A percentile compares a stretch with the other conserved stretches of the same genome.
Conservation (phyloP, 2,113 vertebrate species). For the Podocnemis expansa region DNA sequence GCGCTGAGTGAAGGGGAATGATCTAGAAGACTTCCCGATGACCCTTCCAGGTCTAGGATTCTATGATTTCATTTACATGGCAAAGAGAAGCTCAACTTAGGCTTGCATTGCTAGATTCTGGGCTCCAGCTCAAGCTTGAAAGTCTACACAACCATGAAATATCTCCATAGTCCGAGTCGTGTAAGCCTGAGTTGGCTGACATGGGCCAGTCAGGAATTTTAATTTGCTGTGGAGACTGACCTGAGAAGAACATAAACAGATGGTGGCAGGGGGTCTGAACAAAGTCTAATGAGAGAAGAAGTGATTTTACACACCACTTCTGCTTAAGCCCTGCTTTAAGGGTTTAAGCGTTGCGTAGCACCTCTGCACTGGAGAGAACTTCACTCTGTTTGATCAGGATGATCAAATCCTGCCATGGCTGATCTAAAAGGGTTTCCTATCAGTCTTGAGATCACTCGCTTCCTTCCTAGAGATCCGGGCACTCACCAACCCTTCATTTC, state of each 20-base stretch:
- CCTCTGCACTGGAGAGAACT: not conserved
- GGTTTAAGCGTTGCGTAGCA: not conserved
- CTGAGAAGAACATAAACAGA: not conserved
- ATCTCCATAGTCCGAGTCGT: not conserved
- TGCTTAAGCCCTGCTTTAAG: not conserved
- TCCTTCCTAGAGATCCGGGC: not conserved
- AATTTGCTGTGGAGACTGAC: not conserved
- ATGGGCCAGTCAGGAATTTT: not conserved
- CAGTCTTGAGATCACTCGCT: not conserved
- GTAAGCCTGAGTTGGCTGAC: not conserved
- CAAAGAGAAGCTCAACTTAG: not conserved
- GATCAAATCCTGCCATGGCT: not conserved
- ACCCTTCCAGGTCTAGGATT: too few relatives aligned
- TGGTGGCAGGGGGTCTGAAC: not conserved
- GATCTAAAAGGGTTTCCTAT: not conserved
- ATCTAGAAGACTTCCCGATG: too few relatives aligned
- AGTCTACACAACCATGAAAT: not conserved
- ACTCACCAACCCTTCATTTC: not conserved
- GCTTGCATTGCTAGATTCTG: not conserved
- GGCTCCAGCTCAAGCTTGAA: not conserved
- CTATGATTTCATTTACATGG: not conserved
- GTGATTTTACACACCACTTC: not conserved
- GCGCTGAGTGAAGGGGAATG: too few relatives aligned
- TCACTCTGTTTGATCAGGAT: not conserved
- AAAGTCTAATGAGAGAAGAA: not conserved